A percentile compares a stretch with the other conserved stretches of the same genome.
Conservation (phyloP, 1,140 invertebrate species). For the Camponotus vicinus region DNA sequence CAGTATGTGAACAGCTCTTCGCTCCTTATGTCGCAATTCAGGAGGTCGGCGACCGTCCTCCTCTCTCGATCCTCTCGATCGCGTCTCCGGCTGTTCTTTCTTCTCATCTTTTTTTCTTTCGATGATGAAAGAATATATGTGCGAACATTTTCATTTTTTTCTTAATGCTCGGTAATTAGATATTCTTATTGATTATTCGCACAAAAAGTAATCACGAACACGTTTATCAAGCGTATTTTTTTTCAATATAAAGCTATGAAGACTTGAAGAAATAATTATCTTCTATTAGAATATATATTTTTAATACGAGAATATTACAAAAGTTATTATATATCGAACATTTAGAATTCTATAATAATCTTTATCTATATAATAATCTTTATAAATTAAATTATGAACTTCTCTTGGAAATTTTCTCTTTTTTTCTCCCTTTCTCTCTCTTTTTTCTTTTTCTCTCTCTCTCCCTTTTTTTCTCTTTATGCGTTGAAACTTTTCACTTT, state of each 20-base stretch:
- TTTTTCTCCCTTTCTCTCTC: background rate
- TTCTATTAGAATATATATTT: too few species aligned
- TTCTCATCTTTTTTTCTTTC: background rate
- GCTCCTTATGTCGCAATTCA: constrained; percentile 67
- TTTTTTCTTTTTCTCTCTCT: too few species aligned
- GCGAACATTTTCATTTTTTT: background rate
- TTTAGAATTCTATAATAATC: too few species aligned
- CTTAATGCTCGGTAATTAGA: background rate
- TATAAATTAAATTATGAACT: too few species aligned
- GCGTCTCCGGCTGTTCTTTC: background rate
- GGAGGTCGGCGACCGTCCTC: constrained; percentile 73
- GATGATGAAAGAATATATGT: background rate
- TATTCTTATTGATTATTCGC: background rate
- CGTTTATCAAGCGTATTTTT: too few species aligned
- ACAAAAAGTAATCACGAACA: too few species aligned
- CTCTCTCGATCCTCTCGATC: constrained; percentile 1
- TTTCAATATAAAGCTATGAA: too few species aligned
- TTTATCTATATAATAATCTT: too few species aligned
- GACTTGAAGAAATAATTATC: too few species aligned
- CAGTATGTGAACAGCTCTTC: constrained; percentile 80
- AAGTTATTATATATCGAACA: too few species aligned
- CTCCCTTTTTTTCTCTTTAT: background rate
- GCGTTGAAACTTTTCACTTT: background rate
- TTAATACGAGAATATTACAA: too few species aligned
- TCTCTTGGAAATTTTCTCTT: too few species aligned